These are phyloP conservation scores for Perca schrenkii DNA, from an alignment of 2,113 vertebrate genomes.

Conservation along the genomic window DNA sequence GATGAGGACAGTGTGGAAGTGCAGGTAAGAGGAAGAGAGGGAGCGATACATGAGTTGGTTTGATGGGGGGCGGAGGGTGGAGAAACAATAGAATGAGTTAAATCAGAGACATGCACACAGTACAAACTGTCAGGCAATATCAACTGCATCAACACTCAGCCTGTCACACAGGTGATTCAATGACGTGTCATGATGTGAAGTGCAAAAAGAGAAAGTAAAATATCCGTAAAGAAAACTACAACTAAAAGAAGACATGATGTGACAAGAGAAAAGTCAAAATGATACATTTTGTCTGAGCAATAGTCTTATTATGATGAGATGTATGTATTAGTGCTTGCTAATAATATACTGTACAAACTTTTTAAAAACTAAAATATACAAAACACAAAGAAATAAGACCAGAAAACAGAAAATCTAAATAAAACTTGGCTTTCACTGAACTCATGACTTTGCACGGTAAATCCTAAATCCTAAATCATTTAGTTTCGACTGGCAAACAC, in stretches of 20 bases:
- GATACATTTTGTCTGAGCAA: neutral
- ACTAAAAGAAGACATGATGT: conserved; percentile 14
- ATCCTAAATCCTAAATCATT: conserved; percentile 10
- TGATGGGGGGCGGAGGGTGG: conserved; percentile 67
- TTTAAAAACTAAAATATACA: neutral
- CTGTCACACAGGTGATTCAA: conserved; percentile 18
- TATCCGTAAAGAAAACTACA: neutral
- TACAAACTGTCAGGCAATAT: conserved; percentile 49
- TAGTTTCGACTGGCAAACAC: conserved; percentile 2
- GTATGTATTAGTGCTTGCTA: neutral
- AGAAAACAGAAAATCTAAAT: neutral
- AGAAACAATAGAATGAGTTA: conserved; percentile 85
- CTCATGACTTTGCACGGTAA: neutral
- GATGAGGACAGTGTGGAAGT: conserved; percentile 22
- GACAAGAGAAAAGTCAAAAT: conserved; percentile 8
- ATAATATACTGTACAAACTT: neutral
- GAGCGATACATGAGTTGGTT: conserved; percentile 50
- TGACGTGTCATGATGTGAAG: conserved; percentile 40
- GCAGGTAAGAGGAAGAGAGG: conserved; percentile 40
- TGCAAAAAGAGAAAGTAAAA: conserved; percentile 18
- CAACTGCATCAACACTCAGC: conserved; percentile 14
- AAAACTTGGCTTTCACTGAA: neutral
- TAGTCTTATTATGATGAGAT: neutral
- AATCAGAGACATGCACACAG: conserved; percentile 81
- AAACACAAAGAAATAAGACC: neutral